Evolutionary conservation across 2,888 invertebrate species (phyloP).

Genomic region (Nemotelus pantherinus): DNA sequence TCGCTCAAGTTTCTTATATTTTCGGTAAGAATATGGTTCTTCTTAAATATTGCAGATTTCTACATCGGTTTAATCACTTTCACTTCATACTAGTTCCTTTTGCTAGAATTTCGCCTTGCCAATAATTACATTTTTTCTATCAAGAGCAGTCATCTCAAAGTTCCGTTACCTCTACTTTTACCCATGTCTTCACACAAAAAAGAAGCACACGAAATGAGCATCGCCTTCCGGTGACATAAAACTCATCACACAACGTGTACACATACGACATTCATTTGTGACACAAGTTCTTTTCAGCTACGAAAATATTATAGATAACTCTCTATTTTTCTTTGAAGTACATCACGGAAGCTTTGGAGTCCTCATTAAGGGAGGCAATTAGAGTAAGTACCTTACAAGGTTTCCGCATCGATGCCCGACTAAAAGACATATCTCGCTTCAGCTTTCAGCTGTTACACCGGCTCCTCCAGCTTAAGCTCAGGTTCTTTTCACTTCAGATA

Average conservation of each 20-base stretch:
- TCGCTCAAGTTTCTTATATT: no score
- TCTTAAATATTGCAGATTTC: no score
- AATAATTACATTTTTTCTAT: no score
- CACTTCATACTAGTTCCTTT: no score
- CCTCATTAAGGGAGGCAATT: constrained; percentile 41
- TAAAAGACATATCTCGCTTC: constrained; percentile 19
- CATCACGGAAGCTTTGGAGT: constrained; percentile 37
- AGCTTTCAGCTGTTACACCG: constrained; percentile 1
- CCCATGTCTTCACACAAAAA: not conserved
- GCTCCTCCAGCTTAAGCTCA: not conserved
- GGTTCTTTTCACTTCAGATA: not conserved
- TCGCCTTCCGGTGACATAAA: constrained; percentile 21
- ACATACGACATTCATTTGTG: not conserved
- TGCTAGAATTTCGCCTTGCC: no score
- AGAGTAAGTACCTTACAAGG: constrained; percentile 40
- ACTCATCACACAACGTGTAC: not conserved
- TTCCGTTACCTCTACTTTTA: not conserved
- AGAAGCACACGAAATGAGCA: constrained; percentile 8
- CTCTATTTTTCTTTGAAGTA: constrained; percentile 33
- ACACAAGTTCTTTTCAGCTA: constrained; percentile 15
- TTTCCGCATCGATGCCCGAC: constrained; percentile 35
- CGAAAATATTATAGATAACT: constrained; percentile 16
- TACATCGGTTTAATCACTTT: no score
- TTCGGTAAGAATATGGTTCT: no score
- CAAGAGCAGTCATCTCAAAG: not conserved